These are phyloP conservation scores for Bimastos eiseni DNA, from an alignment of 2,888 invertebrate species.

Conservation along the genomic window DNA sequence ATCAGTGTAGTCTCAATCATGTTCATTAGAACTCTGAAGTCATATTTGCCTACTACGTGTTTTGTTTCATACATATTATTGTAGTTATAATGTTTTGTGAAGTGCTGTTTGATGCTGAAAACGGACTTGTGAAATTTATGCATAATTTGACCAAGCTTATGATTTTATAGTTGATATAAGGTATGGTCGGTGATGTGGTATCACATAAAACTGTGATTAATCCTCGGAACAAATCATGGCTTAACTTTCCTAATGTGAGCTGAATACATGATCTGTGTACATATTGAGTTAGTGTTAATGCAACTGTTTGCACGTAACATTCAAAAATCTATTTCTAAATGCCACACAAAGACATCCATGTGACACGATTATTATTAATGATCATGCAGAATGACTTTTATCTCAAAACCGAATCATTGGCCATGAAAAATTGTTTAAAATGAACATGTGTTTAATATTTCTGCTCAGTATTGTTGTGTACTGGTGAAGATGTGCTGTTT, in stretches of 20 bases:
- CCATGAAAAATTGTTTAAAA: neutral
- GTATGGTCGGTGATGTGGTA: neutral
- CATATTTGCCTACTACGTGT: neutral
- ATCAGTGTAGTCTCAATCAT: neutral
- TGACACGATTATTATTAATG: neutral
- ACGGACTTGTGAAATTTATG: neutral
- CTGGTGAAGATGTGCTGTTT: neutral
- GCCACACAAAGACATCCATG: neutral
- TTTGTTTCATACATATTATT: neutral
- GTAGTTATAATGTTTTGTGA: conserved; percentile 1
- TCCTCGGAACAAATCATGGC: neutral
- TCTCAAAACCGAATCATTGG: neutral
- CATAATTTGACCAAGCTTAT: neutral
- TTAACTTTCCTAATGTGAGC: neutral
- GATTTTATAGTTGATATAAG: neutral
- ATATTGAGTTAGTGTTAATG: neutral
- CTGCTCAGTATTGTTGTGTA: neutral
- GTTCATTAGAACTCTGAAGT: neutral
- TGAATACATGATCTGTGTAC: neutral
- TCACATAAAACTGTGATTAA: neutral
- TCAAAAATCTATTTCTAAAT: neutral
- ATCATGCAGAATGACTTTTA: neutral
- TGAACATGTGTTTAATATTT: neutral
- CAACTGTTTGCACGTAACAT: neutral
- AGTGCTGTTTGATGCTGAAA: neutral